Evolutionary conservation across 2,888 invertebrate species (phyloP).

Genomic region (Argyresthia albistria): DNA sequence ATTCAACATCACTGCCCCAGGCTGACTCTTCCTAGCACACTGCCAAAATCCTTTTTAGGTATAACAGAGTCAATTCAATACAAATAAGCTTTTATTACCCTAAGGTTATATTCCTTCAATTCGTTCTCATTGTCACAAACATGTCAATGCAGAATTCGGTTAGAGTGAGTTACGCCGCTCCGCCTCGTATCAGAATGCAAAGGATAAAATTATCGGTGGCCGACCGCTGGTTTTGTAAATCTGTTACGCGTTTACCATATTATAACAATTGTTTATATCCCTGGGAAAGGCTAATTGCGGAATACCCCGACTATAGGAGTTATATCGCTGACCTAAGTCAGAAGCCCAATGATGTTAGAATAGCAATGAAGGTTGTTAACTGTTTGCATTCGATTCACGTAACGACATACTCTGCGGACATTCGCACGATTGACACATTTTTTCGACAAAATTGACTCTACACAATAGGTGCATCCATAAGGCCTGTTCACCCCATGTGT

Average conservation of each 20-base stretch:
- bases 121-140: constrained; percentile 28
- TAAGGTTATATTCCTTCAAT: constrained; percentile 3
- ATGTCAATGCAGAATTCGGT: constrained; percentile 28
- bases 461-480: too few species aligned
- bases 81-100: too few species aligned
- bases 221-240: constrained; percentile 26
- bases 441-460: neutral
- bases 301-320: constrained; percentile 22
- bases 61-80: too few species aligned
- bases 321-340: constrained; percentile 23
- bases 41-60: too few species aligned
- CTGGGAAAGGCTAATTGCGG: constrained; percentile 36
- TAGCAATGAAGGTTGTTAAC: constrained; percentile 26
- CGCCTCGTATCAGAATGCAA: constrained; percentile 37
- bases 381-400: constrained; percentile 18
- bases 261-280: constrained; percentile 39
- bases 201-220: constrained; percentile 42
- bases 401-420: constrained; percentile 9
- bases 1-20: too few species aligned
- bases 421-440: constrained; percentile 12
- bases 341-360: constrained; percentile 29
- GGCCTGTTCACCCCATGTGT: too few species aligned
- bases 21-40: too few species aligned
- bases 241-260: constrained; percentile 39
- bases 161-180: constrained; percentile 23